These are phyloP conservation scores for Phortica magna DNA, from an alignment of 2,888 invertebrate species.

Conservation along the genomic window DNA sequence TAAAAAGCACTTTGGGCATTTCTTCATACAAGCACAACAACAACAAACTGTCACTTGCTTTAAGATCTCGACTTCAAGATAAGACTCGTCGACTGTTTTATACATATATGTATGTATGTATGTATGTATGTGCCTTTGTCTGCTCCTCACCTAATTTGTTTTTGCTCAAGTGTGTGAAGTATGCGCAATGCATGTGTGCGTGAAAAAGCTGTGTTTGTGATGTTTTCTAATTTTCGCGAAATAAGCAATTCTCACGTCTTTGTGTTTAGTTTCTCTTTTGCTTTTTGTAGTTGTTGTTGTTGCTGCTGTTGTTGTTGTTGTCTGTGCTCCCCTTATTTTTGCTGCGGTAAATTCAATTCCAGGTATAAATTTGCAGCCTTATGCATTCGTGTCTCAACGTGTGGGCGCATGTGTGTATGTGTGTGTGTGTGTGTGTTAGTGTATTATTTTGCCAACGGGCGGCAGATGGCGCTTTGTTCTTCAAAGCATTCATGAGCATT, in stretches of 20 bases:
- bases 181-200: not conserved
- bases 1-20: conserved; percentile 31
- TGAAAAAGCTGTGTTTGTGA: conserved; percentile 15
- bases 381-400: not conserved
- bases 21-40: conserved; percentile 40
- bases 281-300: conserved; percentile 16
- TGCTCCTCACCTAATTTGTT: conserved; percentile 7
- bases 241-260: conserved; percentile 43
- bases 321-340: conserved; percentile 4
- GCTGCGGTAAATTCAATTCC: conserved; percentile 31
- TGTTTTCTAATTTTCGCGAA: conserved; percentile 36
- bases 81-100: conserved; percentile 5
- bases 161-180: not conserved
- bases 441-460: conserved; percentile 63
- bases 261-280: conserved; percentile 7
- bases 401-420: conserved; percentile 19
- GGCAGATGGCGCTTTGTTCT: conserved; percentile 62
- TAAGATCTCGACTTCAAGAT: conserved; percentile 50
- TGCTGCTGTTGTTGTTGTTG: conserved; percentile 14
- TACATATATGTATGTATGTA: not conserved
- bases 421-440: conserved; percentile 50
- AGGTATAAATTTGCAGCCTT: conserved; percentile 5
- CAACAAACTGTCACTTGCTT: conserved; percentile 60
- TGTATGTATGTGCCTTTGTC: conserved; percentile 15
- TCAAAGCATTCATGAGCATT: conserved; percentile 58